Conservation (phyloP, 1,140 invertebrate genomes). For the Ceratina japonica region DNA sequence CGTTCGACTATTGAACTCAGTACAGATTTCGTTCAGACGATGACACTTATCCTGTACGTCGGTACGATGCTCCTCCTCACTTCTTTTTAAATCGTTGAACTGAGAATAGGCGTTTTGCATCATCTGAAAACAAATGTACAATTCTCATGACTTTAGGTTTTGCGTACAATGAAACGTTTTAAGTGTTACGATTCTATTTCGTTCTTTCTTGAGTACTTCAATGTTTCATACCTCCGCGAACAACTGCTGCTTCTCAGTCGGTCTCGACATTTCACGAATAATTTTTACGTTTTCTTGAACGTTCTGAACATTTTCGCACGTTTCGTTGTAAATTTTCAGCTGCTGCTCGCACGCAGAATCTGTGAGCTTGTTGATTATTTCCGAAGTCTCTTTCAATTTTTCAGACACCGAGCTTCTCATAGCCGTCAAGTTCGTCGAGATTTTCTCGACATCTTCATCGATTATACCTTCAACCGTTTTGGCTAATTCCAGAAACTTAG, state of each 20-base stretch:
- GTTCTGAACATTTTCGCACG: conserved; percentile 55
- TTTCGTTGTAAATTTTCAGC: conserved; percentile 58
- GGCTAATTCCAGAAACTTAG: conserved; percentile 59
- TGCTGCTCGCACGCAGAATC: conserved; percentile 57
- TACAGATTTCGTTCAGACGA: conserved; percentile 52
- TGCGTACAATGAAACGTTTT: too few species aligned
- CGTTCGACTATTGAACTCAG: conserved; percentile 47
- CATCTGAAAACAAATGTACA: too few species aligned
- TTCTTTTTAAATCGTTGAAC: conserved; percentile 56
- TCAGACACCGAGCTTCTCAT: conserved; percentile 59
- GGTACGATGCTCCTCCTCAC: conserved; percentile 50
- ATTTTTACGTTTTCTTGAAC: conserved; percentile 59
- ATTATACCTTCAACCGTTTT: conserved; percentile 65
- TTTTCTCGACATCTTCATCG: conserved; percentile 65
- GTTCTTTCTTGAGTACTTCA: too few species aligned
- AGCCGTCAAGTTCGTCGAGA: conserved; percentile 65
- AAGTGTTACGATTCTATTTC: too few species aligned
- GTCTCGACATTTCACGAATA: conserved; percentile 54
- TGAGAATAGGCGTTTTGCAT: conserved; percentile 63
- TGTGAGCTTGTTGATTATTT: conserved; percentile 64
- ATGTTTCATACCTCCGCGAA: conserved; percentile 61
- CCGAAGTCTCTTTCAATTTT: conserved; percentile 65
- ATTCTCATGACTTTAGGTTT: too few species aligned
- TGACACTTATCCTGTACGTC: conserved; percentile 59
- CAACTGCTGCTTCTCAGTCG: conserved; percentile 56